These are phyloP conservation scores for Gila robusta DNA, from an alignment of 2,797 vertebrate genomes.

Conservation along the genomic window DNA sequence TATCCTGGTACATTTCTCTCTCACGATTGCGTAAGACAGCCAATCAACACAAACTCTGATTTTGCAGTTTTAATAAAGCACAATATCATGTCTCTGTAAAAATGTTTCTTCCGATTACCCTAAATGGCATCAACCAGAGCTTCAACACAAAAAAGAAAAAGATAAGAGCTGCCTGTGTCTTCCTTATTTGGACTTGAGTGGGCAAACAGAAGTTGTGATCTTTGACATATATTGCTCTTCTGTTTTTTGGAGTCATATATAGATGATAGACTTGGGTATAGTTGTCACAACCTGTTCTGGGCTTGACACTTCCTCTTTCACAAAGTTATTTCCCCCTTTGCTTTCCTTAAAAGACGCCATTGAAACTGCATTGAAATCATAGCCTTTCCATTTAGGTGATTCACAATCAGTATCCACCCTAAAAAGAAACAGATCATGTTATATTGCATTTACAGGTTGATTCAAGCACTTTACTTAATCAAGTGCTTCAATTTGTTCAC, in stretches of 20 bases:
- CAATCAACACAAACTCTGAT: background rate
- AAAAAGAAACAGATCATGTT: background rate
- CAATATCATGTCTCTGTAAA: background rate
- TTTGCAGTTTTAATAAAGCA: background rate
- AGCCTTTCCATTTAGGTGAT: background rate
- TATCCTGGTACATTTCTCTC: background rate
- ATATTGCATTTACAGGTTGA: background rate
- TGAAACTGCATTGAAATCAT: background rate
- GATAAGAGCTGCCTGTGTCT: background rate
- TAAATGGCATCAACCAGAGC: conserved; percentile 15
- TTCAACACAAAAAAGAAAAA: background rate
- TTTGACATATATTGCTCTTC: conserved; percentile 43
- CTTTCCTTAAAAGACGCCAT: background rate
- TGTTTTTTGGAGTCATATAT: conserved; percentile 36
- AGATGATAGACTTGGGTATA: background rate
- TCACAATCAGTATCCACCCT: conserved; percentile 6
- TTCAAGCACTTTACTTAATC: background rate
- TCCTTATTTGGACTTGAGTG: too few relatives aligned
- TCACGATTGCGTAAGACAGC: background rate
- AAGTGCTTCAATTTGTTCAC: background rate
- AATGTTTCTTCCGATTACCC: background rate
- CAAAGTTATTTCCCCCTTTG: background rate
- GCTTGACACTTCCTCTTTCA: conserved; percentile 33
- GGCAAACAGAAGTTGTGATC: conserved; percentile 34
- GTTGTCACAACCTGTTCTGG: background rate